Percentiles rank a stretch among this genome's conserved stretches.
These are phyloP conservation scores for Cybosia mesomella DNA, from an alignment of 2,888 invertebrate genomes.

Conservation along the genomic window DNA sequence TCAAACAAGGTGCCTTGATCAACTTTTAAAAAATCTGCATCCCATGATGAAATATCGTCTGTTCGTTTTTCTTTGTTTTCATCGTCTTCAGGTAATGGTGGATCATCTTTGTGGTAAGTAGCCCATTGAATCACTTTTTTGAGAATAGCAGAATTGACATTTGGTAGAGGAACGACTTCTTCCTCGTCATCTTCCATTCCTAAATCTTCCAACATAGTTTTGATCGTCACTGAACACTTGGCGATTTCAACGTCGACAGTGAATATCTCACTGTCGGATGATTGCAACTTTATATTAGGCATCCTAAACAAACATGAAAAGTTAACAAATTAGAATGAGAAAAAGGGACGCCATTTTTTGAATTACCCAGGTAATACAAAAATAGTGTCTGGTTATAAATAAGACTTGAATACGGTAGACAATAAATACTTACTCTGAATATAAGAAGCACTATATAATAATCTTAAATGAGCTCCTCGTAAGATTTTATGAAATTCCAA, in stretches of 20 bases:
- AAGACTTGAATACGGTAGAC: neutral
- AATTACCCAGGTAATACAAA: conserved; percentile 35
- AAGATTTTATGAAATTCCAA: conserved; percentile 35
- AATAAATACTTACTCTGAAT: conserved; percentile 22
- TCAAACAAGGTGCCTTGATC: conserved; percentile 99
- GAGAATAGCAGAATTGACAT: conserved; percentile 98
- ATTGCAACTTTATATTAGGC: conserved; percentile 98
- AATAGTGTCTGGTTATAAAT: conserved; percentile 29
- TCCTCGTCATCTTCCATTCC: conserved; percentile 97
- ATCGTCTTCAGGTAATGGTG: conserved; percentile 98
- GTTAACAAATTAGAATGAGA: conserved; percentile 30
- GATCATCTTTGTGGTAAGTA: conserved; percentile 97
- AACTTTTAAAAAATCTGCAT: conserved; percentile 99
- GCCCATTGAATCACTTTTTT: conserved; percentile 98
- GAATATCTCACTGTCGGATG: conserved; percentile 98
- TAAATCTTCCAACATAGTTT: conserved; percentile 98
- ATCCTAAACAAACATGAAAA: conserved; percentile 86
- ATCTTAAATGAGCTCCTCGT: conserved; percentile 13
- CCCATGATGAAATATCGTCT: conserved; percentile 99
- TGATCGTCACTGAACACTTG: conserved; percentile 98
- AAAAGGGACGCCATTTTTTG: conserved; percentile 51
- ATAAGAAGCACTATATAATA: neutral
- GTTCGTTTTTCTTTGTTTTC: conserved; percentile 99
- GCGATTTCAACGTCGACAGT: conserved; percentile 99
- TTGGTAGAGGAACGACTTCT: conserved; percentile 98